These are phyloP conservation scores for Liasis olivaceus DNA, from an alignment of 2,797 vertebrate genomes.

Conservation along the genomic window DNA sequence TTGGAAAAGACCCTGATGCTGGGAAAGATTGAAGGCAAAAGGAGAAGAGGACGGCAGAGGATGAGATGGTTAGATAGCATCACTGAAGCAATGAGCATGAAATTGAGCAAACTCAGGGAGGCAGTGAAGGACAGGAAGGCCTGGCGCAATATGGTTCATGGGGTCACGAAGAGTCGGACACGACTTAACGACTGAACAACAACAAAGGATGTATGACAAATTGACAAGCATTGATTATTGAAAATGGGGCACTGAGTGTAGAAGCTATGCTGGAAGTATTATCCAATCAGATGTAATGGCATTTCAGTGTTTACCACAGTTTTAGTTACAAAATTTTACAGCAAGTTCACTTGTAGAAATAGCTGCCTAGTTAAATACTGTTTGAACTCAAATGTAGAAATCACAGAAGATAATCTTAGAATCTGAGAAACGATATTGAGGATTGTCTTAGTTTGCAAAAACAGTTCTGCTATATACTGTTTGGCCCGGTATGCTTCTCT, in stretches of 20 bases:
- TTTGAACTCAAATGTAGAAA: neutral
- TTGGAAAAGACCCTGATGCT: too few species aligned
- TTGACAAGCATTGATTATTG: neutral
- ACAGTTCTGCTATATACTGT: conserved; percentile 29
- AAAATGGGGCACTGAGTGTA: neutral
- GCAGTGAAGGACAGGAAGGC: too few species aligned
- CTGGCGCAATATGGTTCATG: too few species aligned
- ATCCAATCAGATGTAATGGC: neutral
- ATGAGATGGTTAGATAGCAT: too few species aligned
- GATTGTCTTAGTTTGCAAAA: conserved; percentile 43
- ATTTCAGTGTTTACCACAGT: accelerated
- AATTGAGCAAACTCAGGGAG: too few species aligned
- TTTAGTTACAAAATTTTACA: neutral
- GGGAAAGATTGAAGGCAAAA: too few species aligned
- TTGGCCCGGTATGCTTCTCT: conserved; percentile 45
- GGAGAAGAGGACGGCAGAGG: too few species aligned
- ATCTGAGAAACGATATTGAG: neutral
- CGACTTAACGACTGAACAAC: too few species aligned
- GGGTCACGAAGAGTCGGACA: too few species aligned
- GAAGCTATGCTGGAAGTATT: neutral
- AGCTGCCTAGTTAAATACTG: neutral
- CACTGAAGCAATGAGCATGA: too few species aligned
- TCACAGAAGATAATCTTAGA: neutral
- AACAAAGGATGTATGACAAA: neutral
- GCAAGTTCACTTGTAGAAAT: neutral